These are phyloP conservation scores for Pteruthius melanotis DNA, from an alignment of 2,113 vertebrate species.

Conservation along the genomic window DNA sequence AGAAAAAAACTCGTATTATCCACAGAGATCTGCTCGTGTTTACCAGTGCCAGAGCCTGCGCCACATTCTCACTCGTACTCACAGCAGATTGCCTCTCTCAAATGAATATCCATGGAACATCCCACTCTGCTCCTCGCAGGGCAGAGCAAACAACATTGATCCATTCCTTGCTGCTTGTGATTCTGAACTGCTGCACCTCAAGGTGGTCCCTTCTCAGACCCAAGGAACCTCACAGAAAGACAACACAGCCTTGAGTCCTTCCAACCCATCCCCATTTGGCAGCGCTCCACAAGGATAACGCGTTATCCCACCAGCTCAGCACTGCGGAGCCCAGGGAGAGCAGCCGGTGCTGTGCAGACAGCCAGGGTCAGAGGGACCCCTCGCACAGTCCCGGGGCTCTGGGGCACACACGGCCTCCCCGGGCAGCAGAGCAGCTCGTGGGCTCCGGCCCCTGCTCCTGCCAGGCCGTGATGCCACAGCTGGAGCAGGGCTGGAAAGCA, in stretches of 20 bases:
- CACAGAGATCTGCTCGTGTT: slow-evolving; percentile 61
- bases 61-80: slow-evolving; percentile 24
- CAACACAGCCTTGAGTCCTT: background rate
- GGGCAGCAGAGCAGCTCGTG: background rate
- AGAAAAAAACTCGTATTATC: slow-evolving; percentile 74
- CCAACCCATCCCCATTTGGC: background rate
- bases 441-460: background rate
- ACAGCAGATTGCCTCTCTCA: background rate
- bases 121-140: background rate
- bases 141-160: background rate
- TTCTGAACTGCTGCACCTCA: background rate
- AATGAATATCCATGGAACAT: background rate
- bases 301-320: background rate
- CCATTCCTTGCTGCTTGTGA: background rate
- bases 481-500: background rate
- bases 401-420: background rate
- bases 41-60: background rate
- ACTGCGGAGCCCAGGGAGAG: background rate
- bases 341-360: background rate
- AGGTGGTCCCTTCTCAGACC: background rate
- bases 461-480: background rate
- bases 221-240: background rate
- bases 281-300: fast-evolving
- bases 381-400: fast-evolving
- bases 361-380: background rate